These are phyloP conservation scores for Malurus elegans DNA, from an alignment of 2,113 vertebrate species.

Conservation along the genomic window DNA sequence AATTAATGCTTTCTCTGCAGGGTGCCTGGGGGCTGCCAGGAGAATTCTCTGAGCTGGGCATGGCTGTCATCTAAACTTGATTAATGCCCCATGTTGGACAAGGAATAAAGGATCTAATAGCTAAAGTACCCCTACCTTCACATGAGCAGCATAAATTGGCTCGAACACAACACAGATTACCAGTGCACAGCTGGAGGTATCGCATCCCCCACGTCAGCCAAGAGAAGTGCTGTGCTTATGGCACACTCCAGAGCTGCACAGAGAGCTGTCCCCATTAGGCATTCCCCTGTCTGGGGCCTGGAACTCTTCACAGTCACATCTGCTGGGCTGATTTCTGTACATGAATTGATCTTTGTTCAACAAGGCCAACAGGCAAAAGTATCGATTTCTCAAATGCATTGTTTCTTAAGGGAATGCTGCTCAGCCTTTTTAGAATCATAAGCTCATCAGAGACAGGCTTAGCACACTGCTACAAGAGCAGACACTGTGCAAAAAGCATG, in stretches of 20 bases:
- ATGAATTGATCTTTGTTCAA: not conserved
- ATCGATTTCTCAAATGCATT: not conserved
- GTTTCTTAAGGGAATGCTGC: not conserved
- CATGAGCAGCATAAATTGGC: not conserved
- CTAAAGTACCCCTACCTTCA: not conserved
- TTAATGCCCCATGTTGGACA: not conserved
- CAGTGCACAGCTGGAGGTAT: not conserved
- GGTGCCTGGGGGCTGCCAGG: not conserved
- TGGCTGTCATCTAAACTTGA: constrained; percentile 9
- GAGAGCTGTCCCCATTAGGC: not conserved
- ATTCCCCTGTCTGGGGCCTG: not conserved
- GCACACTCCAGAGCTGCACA: not conserved
- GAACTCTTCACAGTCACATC: not conserved
- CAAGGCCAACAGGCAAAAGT: not conserved
- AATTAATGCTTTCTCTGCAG: not conserved
- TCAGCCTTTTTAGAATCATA: not conserved
- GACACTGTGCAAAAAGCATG: not conserved
- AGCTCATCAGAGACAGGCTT: not conserved
- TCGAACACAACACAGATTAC: not conserved
- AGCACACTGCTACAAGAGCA: not conserved
- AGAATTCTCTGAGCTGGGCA: not conserved
- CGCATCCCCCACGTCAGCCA: not conserved
- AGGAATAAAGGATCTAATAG: not conserved
- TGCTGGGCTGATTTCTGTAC: not conserved
- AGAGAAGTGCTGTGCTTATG: not conserved